Evolutionary conservation across 2,113 vertebrate genomes (phyloP).

Genomic region (Seriola aureovittata): DNA sequence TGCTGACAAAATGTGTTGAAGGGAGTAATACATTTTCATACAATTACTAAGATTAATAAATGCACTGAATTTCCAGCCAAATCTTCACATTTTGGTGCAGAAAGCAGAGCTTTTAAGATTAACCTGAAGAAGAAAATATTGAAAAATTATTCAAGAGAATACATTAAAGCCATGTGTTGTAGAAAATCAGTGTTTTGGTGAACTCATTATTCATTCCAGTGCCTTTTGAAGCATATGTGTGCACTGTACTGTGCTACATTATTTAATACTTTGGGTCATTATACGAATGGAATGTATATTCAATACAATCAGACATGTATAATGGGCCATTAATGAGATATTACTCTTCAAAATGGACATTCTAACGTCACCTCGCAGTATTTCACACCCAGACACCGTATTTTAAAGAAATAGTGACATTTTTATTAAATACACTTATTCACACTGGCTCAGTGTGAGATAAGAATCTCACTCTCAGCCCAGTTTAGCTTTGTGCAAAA

Average conservation of each 20-base stretch:
- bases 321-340: background rate
- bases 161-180: constrained; percentile 44
- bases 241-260: constrained; percentile 28
- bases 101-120: constrained; percentile 41
- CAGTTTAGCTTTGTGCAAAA: too few relatives aligned
- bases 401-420: background rate
- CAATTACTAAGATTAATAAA: constrained; percentile 50
- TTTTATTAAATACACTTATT: background rate
- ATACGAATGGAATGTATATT: constrained; percentile 9
- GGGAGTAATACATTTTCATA: constrained; percentile 32
- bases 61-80: constrained; percentile 39
- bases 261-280: constrained; percentile 44
- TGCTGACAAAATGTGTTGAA: constrained; percentile 43
- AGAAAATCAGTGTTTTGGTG: constrained; percentile 50
- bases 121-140: constrained; percentile 14
- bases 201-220: constrained; percentile 46
- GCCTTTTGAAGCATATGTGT: constrained; percentile 52
- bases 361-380: background rate
- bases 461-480: too few relatives aligned
- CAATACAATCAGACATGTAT: background rate
- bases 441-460: background rate
- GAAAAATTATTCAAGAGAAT: constrained; percentile 51
- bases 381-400: background rate
- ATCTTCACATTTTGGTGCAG: constrained; percentile 37
- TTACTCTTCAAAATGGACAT: background rate